A percentile compares a stretch with the other conserved stretches of the same genome.
These are phyloP conservation scores for Xerus inauris DNA, from an alignment of 2,113 vertebrate genomes.

Conservation along the genomic window DNA sequence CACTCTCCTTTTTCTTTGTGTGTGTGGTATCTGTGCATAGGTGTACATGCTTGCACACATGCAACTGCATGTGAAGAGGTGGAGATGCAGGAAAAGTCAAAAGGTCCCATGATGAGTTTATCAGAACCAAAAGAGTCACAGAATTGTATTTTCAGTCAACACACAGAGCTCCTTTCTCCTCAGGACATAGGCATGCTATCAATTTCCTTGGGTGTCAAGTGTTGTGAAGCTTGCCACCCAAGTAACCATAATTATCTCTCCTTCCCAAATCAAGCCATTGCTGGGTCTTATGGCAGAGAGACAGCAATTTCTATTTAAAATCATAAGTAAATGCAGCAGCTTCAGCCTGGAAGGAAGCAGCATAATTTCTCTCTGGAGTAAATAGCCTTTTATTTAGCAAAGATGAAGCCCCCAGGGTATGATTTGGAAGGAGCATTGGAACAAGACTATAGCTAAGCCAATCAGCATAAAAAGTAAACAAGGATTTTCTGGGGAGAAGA, in stretches of 20 bases:
- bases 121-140: not conserved
- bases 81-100: not conserved
- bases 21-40: not conserved
- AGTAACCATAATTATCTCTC: not conserved
- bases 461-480: conserved; percentile 69
- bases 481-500: conserved; percentile 43
- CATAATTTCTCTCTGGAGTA: conserved; percentile 76
- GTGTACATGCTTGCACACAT: too few relatives aligned
- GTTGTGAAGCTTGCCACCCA: not conserved
- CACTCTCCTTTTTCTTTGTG: not conserved
- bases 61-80: not conserved
- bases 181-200: not conserved
- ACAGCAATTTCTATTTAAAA: conserved; percentile 70
- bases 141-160: not conserved
- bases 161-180: not conserved
- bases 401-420: conserved; percentile 60
- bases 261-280: conserved; percentile 14
- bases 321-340: not conserved
- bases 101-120: conserved; percentile 28
- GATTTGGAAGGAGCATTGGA: conserved; percentile 65
- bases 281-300: conserved; percentile 7
- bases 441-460: conserved; percentile 57
- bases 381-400: conserved; percentile 78
- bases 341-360: conserved; percentile 57
- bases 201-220: not conserved